These are phyloP conservation scores for Oryzaephilus surinamensis DNA, from an alignment of 1,140 invertebrate species.

Conservation along the genomic window DNA sequence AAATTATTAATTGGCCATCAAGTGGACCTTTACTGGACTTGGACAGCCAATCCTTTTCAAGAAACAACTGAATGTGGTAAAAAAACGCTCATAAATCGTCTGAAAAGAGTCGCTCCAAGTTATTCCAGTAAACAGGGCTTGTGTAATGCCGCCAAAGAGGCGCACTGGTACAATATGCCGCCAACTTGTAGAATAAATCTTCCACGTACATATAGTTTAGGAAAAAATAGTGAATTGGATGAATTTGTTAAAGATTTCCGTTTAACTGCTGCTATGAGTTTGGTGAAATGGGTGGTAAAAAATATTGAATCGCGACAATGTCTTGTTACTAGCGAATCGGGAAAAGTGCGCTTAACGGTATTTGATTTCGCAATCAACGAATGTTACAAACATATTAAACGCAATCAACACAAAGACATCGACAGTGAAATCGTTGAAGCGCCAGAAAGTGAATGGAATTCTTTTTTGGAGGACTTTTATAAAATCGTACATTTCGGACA, in stretches of 20 bases:
- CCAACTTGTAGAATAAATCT: constrained; percentile 43
- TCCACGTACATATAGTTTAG: constrained; percentile 44
- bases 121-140: constrained; percentile 53
- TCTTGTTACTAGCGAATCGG: constrained; percentile 35
- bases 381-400: constrained; percentile 42
- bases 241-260: constrained; percentile 43
- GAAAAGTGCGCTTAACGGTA: constrained; percentile 38
- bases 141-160: constrained; percentile 44
- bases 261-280: constrained; percentile 68
- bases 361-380: constrained; percentile 47
- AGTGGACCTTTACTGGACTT: constrained; percentile 49
- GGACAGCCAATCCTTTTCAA: constrained; percentile 33
- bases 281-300: constrained; percentile 65
- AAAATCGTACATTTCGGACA: constrained; percentile 37
- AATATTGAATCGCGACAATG: constrained; percentile 37
- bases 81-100: constrained; percentile 41
- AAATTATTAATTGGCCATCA: constrained; percentile 45
- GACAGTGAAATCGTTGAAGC: constrained; percentile 35
- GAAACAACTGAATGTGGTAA: constrained; percentile 33
- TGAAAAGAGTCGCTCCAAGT: constrained; percentile 40
- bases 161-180: constrained; percentile 46
- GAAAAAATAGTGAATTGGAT: constrained; percentile 20
- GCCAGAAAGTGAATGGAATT: constrained; percentile 53
- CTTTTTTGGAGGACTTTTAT: constrained; percentile 52
- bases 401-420: constrained; percentile 42